phyloP scores from a whole-genome alignment of 2,888 invertebrate species.

The Limenitis camilla region DNA sequence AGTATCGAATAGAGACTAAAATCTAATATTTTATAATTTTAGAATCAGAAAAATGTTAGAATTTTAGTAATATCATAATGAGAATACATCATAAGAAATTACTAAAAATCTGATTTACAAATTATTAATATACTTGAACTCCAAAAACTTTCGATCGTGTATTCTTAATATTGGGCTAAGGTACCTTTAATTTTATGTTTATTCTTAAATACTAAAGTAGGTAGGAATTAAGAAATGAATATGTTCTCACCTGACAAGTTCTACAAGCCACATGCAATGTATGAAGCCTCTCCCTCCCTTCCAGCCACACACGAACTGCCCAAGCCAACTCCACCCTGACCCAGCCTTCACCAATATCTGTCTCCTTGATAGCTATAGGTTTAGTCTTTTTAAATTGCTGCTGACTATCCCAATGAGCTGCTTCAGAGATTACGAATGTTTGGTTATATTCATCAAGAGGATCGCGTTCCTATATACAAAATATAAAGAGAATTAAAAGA shows the following conservation, averaged over 20 bases:
- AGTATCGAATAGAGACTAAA: too few species aligned
- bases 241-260: conserved; percentile 76
- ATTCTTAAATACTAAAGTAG: too few species aligned
- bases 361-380: conserved; percentile 85
- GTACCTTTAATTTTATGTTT: too few species aligned
- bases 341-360: conserved; percentile 86
- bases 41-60: too few species aligned
- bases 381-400: conserved; percentile 85
- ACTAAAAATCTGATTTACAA: too few species aligned
- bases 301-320: conserved; percentile 84
- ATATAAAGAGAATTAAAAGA: background rate
- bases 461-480: conserved; percentile 65
- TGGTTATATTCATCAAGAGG: conserved; percentile 79
- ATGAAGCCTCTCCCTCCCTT: conserved; percentile 78
- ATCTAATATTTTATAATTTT: too few species aligned
- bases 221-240: background rate
- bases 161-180: too few species aligned
- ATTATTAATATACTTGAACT: too few species aligned
- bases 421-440: conserved; percentile 85
- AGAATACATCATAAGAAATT: too few species aligned
- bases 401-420: conserved; percentile 82
- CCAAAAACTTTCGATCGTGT: too few species aligned
- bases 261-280: conserved; percentile 85
- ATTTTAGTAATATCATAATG: too few species aligned
- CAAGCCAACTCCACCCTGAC: conserved; percentile 85